Evolutionary conservation across 2,113 vertebrate genomes (phyloP).

Genomic region (Scortum barcoo): DNA sequence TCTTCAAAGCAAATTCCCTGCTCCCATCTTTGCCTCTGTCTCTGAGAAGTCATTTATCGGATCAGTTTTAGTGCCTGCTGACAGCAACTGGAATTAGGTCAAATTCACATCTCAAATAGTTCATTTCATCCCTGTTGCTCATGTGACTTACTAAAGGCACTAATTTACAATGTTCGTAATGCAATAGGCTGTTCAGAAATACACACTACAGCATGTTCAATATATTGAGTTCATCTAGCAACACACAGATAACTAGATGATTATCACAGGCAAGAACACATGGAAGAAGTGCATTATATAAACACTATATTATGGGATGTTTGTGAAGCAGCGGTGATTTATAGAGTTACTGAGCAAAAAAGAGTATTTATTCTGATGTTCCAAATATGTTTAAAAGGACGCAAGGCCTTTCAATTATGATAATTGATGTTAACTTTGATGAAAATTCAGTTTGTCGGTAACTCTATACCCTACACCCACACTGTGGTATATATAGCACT

Average conservation of each 20-base stretch:
- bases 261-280: background rate
- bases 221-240: background rate
- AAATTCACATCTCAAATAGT: conserved; percentile 21
- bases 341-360: background rate
- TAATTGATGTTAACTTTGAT: background rate
- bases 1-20: conserved; percentile 17
- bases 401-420: background rate
- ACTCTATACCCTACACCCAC: background rate
- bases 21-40: background rate
- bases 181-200: background rate
- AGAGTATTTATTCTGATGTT: background rate
- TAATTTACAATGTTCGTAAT: conserved; percentile 10
- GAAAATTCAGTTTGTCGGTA: background rate
- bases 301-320: background rate
- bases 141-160: conserved; percentile 14
- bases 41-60: conserved; percentile 17
- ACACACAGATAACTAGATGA: background rate
- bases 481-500: background rate
- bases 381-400: background rate
- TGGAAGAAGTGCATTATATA: background rate
- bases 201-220: background rate
- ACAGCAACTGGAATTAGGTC: conserved; percentile 19
- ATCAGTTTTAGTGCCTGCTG: conserved; percentile 32
- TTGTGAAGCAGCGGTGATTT: background rate
- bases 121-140: conserved; percentile 5